Percentiles rank a stretch among this genome's conserved stretches.
phyloP scores from a whole-genome alignment of 1,140 invertebrate species.

The Atta colombica region DNA sequence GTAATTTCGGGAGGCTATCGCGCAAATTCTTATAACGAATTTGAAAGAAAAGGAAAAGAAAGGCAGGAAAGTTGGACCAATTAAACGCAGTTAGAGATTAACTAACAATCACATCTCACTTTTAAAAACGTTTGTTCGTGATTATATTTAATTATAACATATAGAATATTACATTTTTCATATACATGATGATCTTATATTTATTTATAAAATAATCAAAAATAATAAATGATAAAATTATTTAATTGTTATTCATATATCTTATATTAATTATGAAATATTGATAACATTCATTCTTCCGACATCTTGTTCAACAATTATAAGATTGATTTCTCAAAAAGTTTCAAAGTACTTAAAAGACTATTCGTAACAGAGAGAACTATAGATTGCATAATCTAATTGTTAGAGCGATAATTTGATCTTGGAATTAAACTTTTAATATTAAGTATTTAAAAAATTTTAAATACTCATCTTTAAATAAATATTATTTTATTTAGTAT shows the following conservation, averaged over 20 bases:
- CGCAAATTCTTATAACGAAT: constrained; percentile 36
- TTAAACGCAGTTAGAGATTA: constrained; percentile 18
- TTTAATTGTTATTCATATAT: background rate
- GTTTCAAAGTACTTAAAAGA: constrained; percentile 5
- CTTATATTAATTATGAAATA: background rate
- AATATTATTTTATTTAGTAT: background rate
- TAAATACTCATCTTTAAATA: background rate
- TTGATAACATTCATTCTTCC: background rate
- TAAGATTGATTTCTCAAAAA: constrained; percentile 17
- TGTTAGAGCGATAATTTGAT: constrained; percentile 27
- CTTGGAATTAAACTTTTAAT: constrained; percentile 7
- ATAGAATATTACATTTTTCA: background rate
- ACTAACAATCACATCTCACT: background rate
- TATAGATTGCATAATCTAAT: background rate
- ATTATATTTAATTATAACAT: background rate
- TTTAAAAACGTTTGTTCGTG: background rate
- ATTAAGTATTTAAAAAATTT: constrained; percentile 17
- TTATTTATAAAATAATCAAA: background rate
- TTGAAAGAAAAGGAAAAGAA: background rate
- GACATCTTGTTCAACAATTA: background rate
- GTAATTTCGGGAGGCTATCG: constrained; percentile 34
- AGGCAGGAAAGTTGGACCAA: background rate
- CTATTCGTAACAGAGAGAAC: background rate
- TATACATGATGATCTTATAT: background rate
- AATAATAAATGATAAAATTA: too few species aligned